Percentiles rank a stretch among this genome's conserved stretches.
Conservation (phyloP, 2,113 vertebrate genomes). For the Proterorhinus semilunaris region DNA sequence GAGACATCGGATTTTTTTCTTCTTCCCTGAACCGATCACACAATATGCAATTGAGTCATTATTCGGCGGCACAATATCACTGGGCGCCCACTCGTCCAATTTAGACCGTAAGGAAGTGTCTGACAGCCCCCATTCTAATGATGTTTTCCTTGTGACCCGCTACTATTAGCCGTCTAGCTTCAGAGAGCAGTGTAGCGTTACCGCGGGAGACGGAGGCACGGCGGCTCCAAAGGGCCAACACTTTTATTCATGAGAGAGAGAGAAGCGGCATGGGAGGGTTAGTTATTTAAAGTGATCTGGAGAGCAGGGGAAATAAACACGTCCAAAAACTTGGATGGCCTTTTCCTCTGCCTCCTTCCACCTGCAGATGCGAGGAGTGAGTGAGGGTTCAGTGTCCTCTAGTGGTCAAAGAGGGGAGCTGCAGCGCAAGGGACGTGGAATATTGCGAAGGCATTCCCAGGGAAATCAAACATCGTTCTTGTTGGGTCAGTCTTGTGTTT, state of each 20-base stretch:
- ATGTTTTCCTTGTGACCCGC: slow-evolving; percentile 66
- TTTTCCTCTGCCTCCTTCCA: slow-evolving; percentile 9
- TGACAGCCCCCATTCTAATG: slow-evolving; percentile 70
- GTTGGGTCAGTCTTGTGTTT: too few relatives aligned
- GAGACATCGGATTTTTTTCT: slow-evolving; percentile 38
- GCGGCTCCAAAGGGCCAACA: slow-evolving; percentile 48
- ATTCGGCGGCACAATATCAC: slow-evolving; percentile 40
- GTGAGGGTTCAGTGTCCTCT: slow-evolving; percentile 56
- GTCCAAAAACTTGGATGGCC: slow-evolving; percentile 13
- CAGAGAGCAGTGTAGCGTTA: slow-evolving; percentile 54
- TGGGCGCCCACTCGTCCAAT: slow-evolving; percentile 64
- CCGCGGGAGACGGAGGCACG: slow-evolving; percentile 37
- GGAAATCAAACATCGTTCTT: too few relatives aligned
- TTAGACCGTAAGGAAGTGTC: slow-evolving; percentile 57
- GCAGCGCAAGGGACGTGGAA: not conserved
- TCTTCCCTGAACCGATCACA: slow-evolving; percentile 57
- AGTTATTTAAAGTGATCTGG: slow-evolving; percentile 61
- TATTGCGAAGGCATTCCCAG: too few relatives aligned
- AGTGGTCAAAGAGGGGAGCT: slow-evolving; percentile 34
- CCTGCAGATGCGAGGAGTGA: not conserved
- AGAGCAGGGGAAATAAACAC: slow-evolving; percentile 61
- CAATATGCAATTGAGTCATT: slow-evolving; percentile 65
- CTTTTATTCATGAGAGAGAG: slow-evolving; percentile 64
- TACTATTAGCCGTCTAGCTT: slow-evolving; percentile 62
- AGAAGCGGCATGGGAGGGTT: slow-evolving; percentile 26